Evolutionary conservation across 2,888 invertebrate genomes (phyloP).

Genomic region (Colostygia pectinataria): DNA sequence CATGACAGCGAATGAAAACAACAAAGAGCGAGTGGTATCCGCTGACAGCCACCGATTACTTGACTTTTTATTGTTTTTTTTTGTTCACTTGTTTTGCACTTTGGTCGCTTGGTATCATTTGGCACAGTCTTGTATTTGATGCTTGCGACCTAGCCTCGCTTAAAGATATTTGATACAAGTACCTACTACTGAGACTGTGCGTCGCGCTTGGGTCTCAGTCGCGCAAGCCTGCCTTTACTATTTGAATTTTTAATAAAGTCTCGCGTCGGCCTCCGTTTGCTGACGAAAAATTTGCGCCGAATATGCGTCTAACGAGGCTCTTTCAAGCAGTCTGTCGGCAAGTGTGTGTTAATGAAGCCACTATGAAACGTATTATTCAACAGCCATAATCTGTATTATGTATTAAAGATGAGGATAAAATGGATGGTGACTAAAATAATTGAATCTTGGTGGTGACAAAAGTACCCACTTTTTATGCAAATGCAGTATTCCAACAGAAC

Average conservation of each 20-base stretch:
- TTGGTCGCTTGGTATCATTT: too few relatives aligned
- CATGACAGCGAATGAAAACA: too few relatives aligned
- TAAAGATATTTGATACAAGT: too few relatives aligned
- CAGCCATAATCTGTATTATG: slow-evolving; percentile 23
- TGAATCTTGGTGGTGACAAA: too few relatives aligned
- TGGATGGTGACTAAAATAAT: too few relatives aligned
- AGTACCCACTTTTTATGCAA: too few relatives aligned
- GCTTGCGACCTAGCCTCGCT: not conserved
- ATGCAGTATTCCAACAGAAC: too few relatives aligned
- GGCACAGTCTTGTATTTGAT: too few relatives aligned
- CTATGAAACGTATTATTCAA: slow-evolving; percentile 29
- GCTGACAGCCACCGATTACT: too few relatives aligned
- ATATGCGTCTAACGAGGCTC: slow-evolving; percentile 47
- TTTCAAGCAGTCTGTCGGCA: slow-evolving; percentile 35
- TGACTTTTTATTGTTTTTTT: too few relatives aligned
- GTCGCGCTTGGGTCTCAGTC: not conserved
- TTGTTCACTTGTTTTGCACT: too few relatives aligned
- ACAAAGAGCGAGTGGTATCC: too few relatives aligned
- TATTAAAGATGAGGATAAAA: slow-evolving; percentile 21
- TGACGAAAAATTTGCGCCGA: slow-evolving; percentile 44
- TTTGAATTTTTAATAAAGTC: slow-evolving; percentile 61
- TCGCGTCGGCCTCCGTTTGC: slow-evolving; percentile 42
- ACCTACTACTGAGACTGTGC: not conserved
- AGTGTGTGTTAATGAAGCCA: slow-evolving; percentile 46
- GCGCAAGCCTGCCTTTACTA: slow-evolving; percentile 24